Evolutionary conservation across 2,888 invertebrate species (phyloP).

Genomic region (Notodonta dromedarius): DNA sequence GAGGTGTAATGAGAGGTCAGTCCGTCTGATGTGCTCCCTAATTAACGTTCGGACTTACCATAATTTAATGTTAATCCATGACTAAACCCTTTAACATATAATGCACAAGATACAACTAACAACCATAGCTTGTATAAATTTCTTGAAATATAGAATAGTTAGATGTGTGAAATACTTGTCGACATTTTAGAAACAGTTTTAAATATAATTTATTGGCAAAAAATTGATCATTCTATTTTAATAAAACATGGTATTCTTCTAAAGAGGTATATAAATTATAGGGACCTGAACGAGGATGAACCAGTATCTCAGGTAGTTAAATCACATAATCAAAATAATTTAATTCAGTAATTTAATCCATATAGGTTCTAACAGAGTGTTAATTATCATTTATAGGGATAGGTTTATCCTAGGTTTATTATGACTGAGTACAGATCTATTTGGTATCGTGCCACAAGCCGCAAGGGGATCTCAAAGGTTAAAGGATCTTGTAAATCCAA

Average conservation of each 20-base stretch:
- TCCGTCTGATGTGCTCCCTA: slow-evolving; percentile 20
- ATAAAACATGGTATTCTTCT: no score
- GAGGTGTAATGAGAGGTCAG: slow-evolving; percentile 33
- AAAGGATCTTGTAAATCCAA: slow-evolving; percentile 49
- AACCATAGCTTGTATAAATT: not conserved
- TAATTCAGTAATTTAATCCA: no score
- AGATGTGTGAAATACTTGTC: not conserved
- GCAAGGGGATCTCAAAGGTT: slow-evolving; percentile 44
- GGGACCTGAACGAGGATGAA: no score
- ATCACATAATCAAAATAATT: no score
- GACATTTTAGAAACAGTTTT: no score
- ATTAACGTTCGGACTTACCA: slow-evolving; percentile 12
- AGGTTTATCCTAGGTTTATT: not conserved
- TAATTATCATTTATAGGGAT: no score
- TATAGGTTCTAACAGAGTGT: no score
- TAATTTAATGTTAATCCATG: slow-evolving; percentile 6
- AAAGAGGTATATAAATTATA: no score
- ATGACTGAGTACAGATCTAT: not conserved
- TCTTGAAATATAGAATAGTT: not conserved
- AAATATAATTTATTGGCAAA: no score
- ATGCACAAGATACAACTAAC: not conserved
- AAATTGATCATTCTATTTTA: no score
- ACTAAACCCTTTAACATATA: slow-evolving; percentile 4
- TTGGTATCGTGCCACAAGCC: slow-evolving; percentile 18
- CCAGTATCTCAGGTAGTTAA: no score